These are phyloP conservation scores for Triplophysa tibetana DNA, from an alignment of 2,113 vertebrate genomes.

Conservation along the genomic window DNA sequence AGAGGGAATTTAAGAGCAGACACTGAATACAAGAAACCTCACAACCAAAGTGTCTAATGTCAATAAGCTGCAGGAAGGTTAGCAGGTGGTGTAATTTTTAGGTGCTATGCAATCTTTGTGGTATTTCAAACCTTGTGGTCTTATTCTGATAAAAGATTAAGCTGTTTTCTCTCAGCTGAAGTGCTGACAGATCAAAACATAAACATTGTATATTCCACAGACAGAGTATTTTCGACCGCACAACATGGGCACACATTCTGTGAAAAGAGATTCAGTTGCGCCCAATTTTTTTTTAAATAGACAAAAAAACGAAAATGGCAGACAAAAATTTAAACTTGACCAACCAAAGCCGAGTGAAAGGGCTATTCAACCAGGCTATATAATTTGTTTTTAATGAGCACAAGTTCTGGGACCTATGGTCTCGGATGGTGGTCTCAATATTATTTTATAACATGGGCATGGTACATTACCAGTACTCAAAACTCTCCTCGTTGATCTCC, in stretches of 20 bases:
- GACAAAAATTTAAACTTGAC: too few relatives aligned
- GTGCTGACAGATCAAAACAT: conserved; percentile 20
- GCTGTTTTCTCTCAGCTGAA: not conserved
- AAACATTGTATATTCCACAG: not conserved
- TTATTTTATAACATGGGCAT: conserved; percentile 12
- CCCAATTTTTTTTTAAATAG: too few relatives aligned
- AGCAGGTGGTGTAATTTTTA: not conserved
- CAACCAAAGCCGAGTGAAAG: too few relatives aligned
- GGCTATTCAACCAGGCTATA: too few relatives aligned
- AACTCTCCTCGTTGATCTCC: conserved; percentile 4
- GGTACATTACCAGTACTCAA: conserved; percentile 26
- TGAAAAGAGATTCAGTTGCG: too few relatives aligned
- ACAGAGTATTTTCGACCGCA: not conserved
- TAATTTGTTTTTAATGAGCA: too few relatives aligned
- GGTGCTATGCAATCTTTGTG: conserved; percentile 5
- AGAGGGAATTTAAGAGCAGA: not conserved
- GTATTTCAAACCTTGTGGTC: conserved; percentile 23
- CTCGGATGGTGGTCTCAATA: not conserved
- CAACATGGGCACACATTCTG: not conserved
- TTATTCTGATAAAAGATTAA: conserved; percentile 24
- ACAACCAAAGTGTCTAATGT: conserved; percentile 7
- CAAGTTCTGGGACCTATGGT: not conserved
- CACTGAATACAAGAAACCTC: conserved; percentile 13
- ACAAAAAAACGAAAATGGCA: too few relatives aligned
- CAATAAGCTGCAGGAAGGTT: not conserved